phyloP scores from a whole-genome alignment of 23 tunicate species.

The Halocynthia aurantium region DNA sequence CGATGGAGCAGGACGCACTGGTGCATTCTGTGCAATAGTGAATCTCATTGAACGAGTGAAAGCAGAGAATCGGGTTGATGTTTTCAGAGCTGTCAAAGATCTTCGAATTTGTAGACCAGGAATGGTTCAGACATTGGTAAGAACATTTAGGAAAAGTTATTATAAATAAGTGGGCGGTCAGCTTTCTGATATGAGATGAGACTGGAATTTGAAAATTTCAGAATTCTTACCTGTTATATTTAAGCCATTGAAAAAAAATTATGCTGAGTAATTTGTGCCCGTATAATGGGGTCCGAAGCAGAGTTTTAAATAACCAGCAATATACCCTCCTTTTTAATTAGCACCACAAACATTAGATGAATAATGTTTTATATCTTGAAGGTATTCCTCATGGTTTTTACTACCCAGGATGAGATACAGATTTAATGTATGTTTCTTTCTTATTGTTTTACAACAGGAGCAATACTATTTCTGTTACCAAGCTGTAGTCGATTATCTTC shows the following conservation, averaged over 20 bases:
- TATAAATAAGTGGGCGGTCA: too few relatives aligned
- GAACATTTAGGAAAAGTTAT: background rate
- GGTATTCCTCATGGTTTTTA: too few relatives aligned
- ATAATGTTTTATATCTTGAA: too few relatives aligned
- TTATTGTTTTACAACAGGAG: background rate
- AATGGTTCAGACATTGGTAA: constrained; percentile 27
- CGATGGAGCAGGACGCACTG: constrained; percentile 34
- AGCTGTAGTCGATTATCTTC: background rate
- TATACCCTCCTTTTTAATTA: too few relatives aligned
- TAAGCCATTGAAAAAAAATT: too few relatives aligned
- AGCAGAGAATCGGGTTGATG: constrained; percentile 13
- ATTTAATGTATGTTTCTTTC: background rate
- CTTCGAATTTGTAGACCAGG: constrained; percentile 32
- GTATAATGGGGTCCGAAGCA: too few relatives aligned
- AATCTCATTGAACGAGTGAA: constrained; percentile 22
- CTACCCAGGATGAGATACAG: background rate
- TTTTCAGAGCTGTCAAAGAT: constrained; percentile 34
- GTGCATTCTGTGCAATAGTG: constrained; percentile 23
- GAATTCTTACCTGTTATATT: too few relatives aligned
- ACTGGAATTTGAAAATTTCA: too few relatives aligned
- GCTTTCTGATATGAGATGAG: too few relatives aligned
- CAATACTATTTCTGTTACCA: background rate
- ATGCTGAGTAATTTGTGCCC: too few relatives aligned
- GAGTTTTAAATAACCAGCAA: too few relatives aligned
- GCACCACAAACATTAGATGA: too few relatives aligned